These are phyloP conservation scores for Natator depressus DNA, from an alignment of 2,113 vertebrate genomes.

Conservation along the genomic window DNA sequence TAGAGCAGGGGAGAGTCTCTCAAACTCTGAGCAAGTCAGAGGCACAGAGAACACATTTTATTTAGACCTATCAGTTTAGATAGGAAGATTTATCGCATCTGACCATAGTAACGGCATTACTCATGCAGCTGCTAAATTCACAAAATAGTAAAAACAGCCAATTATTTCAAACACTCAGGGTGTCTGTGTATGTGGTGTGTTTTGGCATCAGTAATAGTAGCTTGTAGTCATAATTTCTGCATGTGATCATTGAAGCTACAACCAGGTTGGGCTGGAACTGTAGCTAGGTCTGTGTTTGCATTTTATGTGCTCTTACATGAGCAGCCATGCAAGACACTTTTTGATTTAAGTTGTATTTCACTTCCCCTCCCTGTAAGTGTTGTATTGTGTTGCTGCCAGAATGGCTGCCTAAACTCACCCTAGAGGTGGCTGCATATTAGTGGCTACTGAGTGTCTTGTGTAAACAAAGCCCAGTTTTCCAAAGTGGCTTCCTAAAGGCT, in stretches of 20 bases:
- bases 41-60: neutral
- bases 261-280: fast-evolving
- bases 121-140: neutral
- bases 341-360: neutral
- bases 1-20: neutral
- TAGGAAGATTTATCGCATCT: constrained; percentile 1
- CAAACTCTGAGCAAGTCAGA: neutral
- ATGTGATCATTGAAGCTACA: neutral
- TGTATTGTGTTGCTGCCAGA: neutral
- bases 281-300: no score
- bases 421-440: neutral
- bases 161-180: neutral
- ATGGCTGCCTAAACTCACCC: no score
- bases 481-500: neutral
- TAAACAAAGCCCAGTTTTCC: neutral
- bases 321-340: fast-evolving
- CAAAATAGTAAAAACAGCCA: neutral
- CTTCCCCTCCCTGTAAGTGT: fast-evolving
- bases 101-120: neutral
- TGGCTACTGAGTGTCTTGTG: neutral
- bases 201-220: neutral
- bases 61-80: neutral
- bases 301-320: neutral
- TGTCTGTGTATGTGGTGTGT: no score
- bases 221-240: neutral